Evolutionary conservation across 23 tunicate species (phyloP).

Genomic region (Styela plicata): DNA sequence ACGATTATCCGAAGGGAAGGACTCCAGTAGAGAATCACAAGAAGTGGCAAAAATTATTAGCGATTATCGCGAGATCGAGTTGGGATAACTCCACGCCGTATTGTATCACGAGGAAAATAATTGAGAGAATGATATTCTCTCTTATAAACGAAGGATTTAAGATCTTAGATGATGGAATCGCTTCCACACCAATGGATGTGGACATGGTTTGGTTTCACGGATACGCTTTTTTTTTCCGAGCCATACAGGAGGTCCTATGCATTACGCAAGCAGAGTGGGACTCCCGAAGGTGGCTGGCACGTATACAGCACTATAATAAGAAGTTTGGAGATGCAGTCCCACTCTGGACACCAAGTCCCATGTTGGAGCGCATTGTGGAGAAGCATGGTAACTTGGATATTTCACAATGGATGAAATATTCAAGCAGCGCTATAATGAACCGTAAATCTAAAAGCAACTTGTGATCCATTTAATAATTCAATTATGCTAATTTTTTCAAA

Average conservation of each 20-base stretch:
- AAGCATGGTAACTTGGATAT: constrained; percentile 75
- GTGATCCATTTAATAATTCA: no score
- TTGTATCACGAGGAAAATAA: constrained; percentile 51
- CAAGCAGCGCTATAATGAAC: no score
- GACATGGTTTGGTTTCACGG: constrained; percentile 69
- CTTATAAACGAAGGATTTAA: constrained; percentile 83
- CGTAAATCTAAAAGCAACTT: no score
- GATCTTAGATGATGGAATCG: constrained; percentile 68
- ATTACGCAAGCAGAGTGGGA: constrained; percentile 58
- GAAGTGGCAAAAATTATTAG: constrained; percentile 54
- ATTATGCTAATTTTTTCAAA: no score
- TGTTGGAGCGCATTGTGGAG: constrained; percentile 67
- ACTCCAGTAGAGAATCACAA: no score
- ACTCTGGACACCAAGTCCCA: constrained; percentile 69
- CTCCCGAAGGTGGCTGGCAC: constrained; percentile 69
- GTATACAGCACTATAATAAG: constrained; percentile 36
- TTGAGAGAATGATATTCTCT: constrained; percentile 58
- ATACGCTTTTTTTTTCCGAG: constrained; percentile 70
- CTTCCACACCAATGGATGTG: constrained; percentile 42
- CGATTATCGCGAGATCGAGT: constrained; percentile 30
- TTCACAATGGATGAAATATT: no score
- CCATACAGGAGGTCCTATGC: constrained; percentile 82
- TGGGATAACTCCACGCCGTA: constrained; percentile 29
- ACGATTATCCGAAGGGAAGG: no score
- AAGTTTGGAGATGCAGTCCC: constrained; percentile 35